phyloP scores from a whole-genome alignment of 1,140 invertebrate species.

The Eupeodes corollae region DNA sequence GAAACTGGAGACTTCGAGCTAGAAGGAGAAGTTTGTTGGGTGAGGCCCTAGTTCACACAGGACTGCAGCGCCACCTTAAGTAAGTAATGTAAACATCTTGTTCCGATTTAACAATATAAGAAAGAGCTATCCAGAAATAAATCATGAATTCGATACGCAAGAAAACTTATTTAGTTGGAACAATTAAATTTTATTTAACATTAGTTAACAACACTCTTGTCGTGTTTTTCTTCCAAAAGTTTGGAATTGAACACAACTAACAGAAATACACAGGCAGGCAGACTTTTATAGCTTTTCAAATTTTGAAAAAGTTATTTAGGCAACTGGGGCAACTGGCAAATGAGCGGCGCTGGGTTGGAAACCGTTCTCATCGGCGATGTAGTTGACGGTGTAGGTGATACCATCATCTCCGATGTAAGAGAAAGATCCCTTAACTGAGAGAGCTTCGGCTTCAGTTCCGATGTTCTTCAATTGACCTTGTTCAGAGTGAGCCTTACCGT shows the following conservation, averaged over 20 bases:
- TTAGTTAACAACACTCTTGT: constrained; percentile 9
- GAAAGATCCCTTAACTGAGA: constrained; percentile 47
- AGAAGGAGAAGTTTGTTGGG: too few species aligned
- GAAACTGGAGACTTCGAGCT: too few species aligned
- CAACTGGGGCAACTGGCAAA: constrained; percentile 39
- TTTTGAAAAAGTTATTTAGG: constrained; percentile 6
- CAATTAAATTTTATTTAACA: too few species aligned
- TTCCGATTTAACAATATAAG: too few species aligned
- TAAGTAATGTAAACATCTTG: too few species aligned
- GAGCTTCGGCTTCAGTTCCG: constrained; percentile 37
- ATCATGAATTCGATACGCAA: too few species aligned
- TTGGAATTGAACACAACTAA: constrained; percentile 13
- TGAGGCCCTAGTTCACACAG: too few species aligned
- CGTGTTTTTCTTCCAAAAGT: constrained; percentile 47
- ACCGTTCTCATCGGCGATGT: constrained; percentile 59
- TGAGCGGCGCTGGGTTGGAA: constrained; percentile 54
- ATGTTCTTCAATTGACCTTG: constrained; percentile 44
- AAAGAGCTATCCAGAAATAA: too few species aligned
- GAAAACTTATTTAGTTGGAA: too few species aligned
- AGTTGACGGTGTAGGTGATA: constrained; percentile 45
- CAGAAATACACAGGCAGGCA: too few species aligned
- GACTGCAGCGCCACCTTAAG: too few species aligned
- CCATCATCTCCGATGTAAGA: constrained; percentile 51
- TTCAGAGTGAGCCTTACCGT: constrained; percentile 49
- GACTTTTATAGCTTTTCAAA: too few species aligned